Evolutionary conservation across 2,113 vertebrate genomes (phyloP), one percentile per base, ranked within the genome.

Genomic region (Setophaga kirtlandii): DNA sequence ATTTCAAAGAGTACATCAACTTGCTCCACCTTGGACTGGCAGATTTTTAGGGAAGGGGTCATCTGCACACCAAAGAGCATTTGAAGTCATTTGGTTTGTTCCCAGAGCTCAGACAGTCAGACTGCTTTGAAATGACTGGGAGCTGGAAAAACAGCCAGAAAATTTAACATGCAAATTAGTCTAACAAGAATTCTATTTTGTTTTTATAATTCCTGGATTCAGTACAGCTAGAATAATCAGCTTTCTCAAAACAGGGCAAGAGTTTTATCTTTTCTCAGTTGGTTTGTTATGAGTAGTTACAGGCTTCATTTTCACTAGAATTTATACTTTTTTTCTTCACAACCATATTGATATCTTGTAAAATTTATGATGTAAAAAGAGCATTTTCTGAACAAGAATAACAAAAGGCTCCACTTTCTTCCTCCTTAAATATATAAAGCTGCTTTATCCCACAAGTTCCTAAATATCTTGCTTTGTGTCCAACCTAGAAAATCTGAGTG

Each of bases 81-180:
- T 94, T 6, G 11, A 92, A 93, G 75, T 83, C 20, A 89, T 80
- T 93, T 89, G 70, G 81, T 92, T 96, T 93, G 83, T 94, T 96
- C 89, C 87, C 95, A 95, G 77, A 94, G 74, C 87, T 87, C 83
- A 94, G 65, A 94, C 89, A 74, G 62, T 87, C 41, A 11, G 68
- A 73, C 91, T 91, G 81, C 92, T 96, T 96, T 96, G 90, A 96
- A 95, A 97, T 70, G 93, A 89, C 35, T 74, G 58, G 41, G 94
- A 95, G 92, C 78, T 95, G 93, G 96, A 96, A 96, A 94, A 93
- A 62, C 91, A 94, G 91, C 64, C 92, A 90, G 76, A 93, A 92
- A 92, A 96, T 94, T 93, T 94, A 93, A 92, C 87, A 96, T 94
- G 87, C 82, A 95, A 94, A 96, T 67, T 16, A 94, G 63, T 8